Evolutionary conservation across 1,140 invertebrate species (phyloP), one percentile per base, ranked within the genome.

Genomic region (Drusus annulatus): DNA sequence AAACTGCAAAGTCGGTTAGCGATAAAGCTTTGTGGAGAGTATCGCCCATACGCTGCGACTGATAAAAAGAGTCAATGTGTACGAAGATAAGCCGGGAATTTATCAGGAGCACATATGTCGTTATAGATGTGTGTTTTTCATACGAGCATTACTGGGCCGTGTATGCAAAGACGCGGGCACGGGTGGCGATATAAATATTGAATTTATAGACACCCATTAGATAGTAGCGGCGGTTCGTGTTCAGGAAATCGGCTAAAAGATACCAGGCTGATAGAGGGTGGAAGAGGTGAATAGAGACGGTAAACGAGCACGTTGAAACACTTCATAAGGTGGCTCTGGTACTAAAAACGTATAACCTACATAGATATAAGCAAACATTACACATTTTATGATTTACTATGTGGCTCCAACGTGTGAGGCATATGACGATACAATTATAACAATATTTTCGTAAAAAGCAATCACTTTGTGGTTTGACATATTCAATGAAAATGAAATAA

Each of bases 191-290:
- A 60, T 45, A 60, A 23, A 60, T 60, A 60, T 60, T 23, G 58
- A 25, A 60, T 60, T 60, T 60, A 60, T 25, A 65, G 23, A 28
- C 25, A 36, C 16, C 68, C 45, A n/a, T 51, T 71, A 71, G 68
- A 52, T 71, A 21, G 68, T 21, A 10, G 45, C 45, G 19, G 65
- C 19, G 65, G 17, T 36, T 45, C 65, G 65, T 69, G 31, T 19
- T 45, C 31, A 50, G 65, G 65, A 71, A 71, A 71, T 71, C 68
- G 68, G 68, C 68, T 71, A 71, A 51, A n/a, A 71, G 68, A 71
- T 71, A 71, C 68, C 68, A 52, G 68, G 68, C 19, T 21, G 68
- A 50, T 21, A 51, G 68, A 19, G 5, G 8, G 16, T 68, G 16
- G 3, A 25, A 50, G 45, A 71, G 50, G 25, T 16, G 28, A 31